A percentile compares a stretch with the other conserved stretches of the same genome.
Evolutionary conservation across 2,797 vertebrate genomes (phyloP).

Genomic region (Pelodytes ibericus): DNA sequence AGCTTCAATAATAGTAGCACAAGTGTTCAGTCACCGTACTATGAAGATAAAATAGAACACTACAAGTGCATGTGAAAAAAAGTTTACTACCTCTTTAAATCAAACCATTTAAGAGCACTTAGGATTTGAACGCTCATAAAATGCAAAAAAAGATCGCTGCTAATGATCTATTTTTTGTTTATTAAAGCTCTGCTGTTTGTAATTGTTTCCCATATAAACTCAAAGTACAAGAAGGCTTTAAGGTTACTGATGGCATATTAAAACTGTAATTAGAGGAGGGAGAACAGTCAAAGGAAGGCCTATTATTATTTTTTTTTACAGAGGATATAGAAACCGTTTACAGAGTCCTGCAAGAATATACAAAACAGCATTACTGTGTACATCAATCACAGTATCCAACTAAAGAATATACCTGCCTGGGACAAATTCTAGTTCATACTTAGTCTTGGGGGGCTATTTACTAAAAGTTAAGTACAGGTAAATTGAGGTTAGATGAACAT

Average conservation of each 20-base stretch:
- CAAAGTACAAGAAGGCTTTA: slow-evolving; percentile 22
- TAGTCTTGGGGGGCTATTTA: too few species aligned
- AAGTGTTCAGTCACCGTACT: too few species aligned
- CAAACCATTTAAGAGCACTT: slow-evolving; percentile 27
- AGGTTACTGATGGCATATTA: slow-evolving; percentile 42
- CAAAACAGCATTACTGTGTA: neutral
- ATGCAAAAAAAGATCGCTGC: neutral
- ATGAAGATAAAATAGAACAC: too few species aligned
- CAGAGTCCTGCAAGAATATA: neutral
- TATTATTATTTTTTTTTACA: slow-evolving; percentile 37
- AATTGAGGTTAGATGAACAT: too few species aligned
- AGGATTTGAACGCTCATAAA: slow-evolving; percentile 25
- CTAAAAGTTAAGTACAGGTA: too few species aligned
- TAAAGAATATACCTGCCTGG: too few species aligned
- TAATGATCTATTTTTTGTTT: slow-evolving; percentile 36
- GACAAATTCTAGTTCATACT: too few species aligned
- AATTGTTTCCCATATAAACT: slow-evolving; percentile 33
- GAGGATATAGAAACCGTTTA: slow-evolving; percentile 16
- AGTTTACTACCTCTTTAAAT: too few species aligned
- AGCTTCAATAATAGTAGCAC: too few species aligned
- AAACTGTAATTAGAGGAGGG: slow-evolving; percentile 31
- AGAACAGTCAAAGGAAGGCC: neutral
- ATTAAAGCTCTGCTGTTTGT: slow-evolving; percentile 28
- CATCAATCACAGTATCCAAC: neutral
- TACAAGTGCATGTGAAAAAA: too few species aligned